Base-by-base conservation (phyloP, 2,113 vertebrate species). In the Lepisosteus osseus region DNA sequence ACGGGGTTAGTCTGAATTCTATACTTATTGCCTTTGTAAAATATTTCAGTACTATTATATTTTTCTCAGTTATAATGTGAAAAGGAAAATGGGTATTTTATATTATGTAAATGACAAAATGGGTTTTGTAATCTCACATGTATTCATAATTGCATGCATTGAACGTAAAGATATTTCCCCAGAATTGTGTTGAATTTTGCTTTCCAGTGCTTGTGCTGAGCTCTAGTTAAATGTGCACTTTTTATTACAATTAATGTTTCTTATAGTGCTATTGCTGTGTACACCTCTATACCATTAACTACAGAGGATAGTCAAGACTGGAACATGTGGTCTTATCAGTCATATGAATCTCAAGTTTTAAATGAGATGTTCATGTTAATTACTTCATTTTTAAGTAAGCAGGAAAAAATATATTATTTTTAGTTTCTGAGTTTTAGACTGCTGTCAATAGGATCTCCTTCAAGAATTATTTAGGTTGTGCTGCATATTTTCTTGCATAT, bases 61-160 rank as follows among this genome's bases (percentile, higher is more conserved):
- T 91, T 90, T 90, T 86, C 87, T 90, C 90, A 91, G 91, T 91
- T 91, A 90, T 91, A 90, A 89, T 82, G 87, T 93, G 90, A 92
- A 91, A 91, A 86, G 90, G 62, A 59, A 77, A 72, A 72, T 73
- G 76, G 45, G 75, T 71, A 76, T 92, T 91, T 90, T 87, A 89
- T 87, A 91, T 92, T 91, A 91, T 91, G 90, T 87, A 92, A 91
- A 92, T 92, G 86, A 86, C 68, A 83, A 80, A 87, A 85, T 77
- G 81, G 83, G 72, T 86, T 75, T 73, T 87, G 86, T 93, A 91
- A 91, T 92, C 90, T 91, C 78, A 69, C 86, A 79, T 84, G 84
- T 88, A 90, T 91, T 92, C 90, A 91, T 87, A 86, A 84, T 72
- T 45, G 81, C 82, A 84, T 86, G 88, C 86, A 84, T 85, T 85